phyloP scores from a whole-genome alignment of 2,113 vertebrate species.

The Odocoileus virginianus region DNA sequence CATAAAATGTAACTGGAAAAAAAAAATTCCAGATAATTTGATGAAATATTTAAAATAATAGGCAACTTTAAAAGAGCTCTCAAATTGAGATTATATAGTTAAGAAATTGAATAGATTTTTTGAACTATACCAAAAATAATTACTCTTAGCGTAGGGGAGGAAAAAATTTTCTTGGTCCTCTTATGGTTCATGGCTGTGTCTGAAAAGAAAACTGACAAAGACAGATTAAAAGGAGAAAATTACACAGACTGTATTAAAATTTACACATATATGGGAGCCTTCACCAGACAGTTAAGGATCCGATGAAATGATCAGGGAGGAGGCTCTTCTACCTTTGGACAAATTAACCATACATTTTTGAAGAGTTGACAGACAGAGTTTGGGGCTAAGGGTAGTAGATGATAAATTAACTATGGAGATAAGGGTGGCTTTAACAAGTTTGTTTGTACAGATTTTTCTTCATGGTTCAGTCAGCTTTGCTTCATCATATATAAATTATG shows the following conservation, averaged over 20 bases:
- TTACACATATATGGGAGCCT: background rate
- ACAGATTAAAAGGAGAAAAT: background rate
- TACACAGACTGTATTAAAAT: background rate
- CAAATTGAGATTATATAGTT: background rate
- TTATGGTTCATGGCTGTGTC: background rate
- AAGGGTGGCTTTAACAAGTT: background rate
- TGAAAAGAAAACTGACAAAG: background rate
- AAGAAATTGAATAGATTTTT: background rate
- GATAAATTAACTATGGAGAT: background rate
- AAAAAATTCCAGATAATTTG: background rate
- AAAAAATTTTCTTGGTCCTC: background rate
- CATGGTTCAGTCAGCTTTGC: background rate
- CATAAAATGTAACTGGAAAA: background rate
- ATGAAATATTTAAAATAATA: background rate
- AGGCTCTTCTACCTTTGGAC: background rate
- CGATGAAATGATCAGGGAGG: accelerated
- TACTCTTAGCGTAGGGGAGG: background rate
- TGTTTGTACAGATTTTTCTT: background rate
- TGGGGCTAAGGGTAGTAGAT: background rate
- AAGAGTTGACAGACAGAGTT: background rate
- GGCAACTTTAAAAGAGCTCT: background rate
- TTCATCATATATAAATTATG: background rate
- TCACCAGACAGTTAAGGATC: background rate
- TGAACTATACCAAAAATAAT: background rate
- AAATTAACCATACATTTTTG: background rate